A percentile compares a stretch with the other conserved stretches of the same genome.
phyloP scores from a whole-genome alignment of 2,797 vertebrate genomes.

The Arnoldichthys spilopterus region DNA sequence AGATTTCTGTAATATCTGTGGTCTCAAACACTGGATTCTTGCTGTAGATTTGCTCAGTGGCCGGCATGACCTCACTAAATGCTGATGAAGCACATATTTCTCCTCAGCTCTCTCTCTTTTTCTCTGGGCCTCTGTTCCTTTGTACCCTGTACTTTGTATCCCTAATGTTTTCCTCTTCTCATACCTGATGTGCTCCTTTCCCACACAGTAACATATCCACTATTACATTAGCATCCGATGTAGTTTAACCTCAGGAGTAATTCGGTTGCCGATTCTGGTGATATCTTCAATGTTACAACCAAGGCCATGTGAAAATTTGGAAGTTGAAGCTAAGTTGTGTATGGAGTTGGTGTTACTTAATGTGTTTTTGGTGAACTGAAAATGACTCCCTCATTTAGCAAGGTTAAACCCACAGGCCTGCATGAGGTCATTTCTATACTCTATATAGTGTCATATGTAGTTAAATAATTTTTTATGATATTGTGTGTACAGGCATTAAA shows the following conservation, averaged over 20 bases:
- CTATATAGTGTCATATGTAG: neutral
- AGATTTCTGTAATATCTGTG: neutral
- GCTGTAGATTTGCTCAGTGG: conserved; percentile 28
- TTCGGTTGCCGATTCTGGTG: neutral
- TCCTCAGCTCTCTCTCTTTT: neutral
- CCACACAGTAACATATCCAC: neutral
- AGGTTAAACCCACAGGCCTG: neutral
- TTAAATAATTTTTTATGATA: neutral
- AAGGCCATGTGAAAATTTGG: neutral
- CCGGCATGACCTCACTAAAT: conserved; percentile 56
- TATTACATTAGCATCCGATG: neutral
- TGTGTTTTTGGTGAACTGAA: neutral
- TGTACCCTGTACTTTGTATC: conserved; percentile 8
- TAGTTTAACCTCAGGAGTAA: neutral
- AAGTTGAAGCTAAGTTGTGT: too few relatives aligned
- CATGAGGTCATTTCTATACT: neutral
- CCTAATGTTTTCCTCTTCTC: neutral
- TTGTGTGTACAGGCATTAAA: neutral
- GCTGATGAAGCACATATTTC: conserved; percentile 57
- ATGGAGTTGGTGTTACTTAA: neutral
- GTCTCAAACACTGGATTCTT: conserved; percentile 10
- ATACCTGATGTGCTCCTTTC: neutral
- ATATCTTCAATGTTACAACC: neutral
- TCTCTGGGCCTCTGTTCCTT: conserved; percentile 16
- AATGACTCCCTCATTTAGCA: neutral